Evolutionary conservation across 2,888 invertebrate genomes (phyloP), one percentile per base, ranked within the genome.

Genomic region (Eucriotettix oculatus): DNA sequence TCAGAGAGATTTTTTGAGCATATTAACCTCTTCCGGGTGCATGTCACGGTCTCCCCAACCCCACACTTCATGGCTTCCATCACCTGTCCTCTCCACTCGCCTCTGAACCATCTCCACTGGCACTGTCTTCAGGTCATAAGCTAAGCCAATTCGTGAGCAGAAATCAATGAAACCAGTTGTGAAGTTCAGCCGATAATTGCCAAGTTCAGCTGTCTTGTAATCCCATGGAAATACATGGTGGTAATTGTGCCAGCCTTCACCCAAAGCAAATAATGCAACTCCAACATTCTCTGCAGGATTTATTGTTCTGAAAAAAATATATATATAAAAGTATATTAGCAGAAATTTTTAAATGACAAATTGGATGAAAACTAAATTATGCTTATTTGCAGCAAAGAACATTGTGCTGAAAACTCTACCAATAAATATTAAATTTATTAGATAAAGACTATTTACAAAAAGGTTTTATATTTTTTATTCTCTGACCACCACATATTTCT

Each of bases 61-160:
- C 62, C 64, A 64, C n/a, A 64, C 59, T 10, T 58, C 60, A 60
- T 86, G 87, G 52, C 63, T 77, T 1, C 87, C 87, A 66, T 87
- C 87, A 0, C 88, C 88, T 0, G 88, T 88, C 62, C 87, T 79
- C 67, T 79, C 72, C 0, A 86, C 86, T 16, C 90, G 76, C 67
- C 79, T 83, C 68, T 80, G 76, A 12, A 89, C 79, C 66, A 86
- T 83, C 58, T 85, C 84, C 10, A 76, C 69, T 0, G 87, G 84
- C 0, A 88, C 90, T 0, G 85, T 86, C 73, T 90, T 92, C 66
- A 91, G 72, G 71, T 93, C 91, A 70, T 91, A 91, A 0, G 90
- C 92, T 84, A 86, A 87, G 16, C 94, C 94, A 65, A 93, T 75
- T 71, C 81, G 83, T 12, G 89, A 85, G 74, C 87, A 88, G 69